Evolutionary conservation across 2,797 vertebrate genomes (phyloP).

Genomic region (Phyllotis vaccarum): DNA sequence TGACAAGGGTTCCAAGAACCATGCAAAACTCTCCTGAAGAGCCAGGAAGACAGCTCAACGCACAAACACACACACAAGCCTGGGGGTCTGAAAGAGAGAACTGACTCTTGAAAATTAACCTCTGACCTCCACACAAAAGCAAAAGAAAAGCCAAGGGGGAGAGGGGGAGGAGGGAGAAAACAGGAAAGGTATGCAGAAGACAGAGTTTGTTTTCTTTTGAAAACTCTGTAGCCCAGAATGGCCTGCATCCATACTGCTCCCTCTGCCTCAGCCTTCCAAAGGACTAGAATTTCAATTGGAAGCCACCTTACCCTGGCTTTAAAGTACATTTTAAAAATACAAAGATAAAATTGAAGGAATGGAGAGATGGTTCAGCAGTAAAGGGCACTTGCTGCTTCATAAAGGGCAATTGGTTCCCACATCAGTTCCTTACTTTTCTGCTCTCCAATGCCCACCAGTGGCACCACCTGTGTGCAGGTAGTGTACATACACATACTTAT

Average conservation of each 20-base stretch:
- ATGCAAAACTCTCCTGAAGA: neutral
- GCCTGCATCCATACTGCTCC: neutral
- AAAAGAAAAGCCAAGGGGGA: neutral
- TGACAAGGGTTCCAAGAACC: neutral
- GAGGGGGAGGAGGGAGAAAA: neutral
- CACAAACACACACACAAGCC: neutral
- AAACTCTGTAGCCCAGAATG: neutral
- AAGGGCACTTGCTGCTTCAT: neutral
- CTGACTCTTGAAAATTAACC: neutral
- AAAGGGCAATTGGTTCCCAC: neutral
- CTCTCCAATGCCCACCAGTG: no score
- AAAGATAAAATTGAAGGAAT: neutral
- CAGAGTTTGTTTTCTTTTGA: neutral
- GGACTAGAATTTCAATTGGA: neutral
- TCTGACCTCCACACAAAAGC: neutral
- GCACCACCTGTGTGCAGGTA: neutral
- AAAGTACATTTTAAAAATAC: neutral
- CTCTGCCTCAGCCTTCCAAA: neutral
- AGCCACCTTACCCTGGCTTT: neutral
- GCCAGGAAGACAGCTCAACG: neutral
- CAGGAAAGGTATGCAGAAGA: neutral
- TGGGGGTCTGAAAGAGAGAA: no score
- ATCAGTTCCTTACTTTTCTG: neutral
- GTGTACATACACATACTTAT: neutral
- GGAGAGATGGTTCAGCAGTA: neutral